Conservation (phyloP, 2,888 invertebrate genomes). For the Theretra japonica region DNA sequence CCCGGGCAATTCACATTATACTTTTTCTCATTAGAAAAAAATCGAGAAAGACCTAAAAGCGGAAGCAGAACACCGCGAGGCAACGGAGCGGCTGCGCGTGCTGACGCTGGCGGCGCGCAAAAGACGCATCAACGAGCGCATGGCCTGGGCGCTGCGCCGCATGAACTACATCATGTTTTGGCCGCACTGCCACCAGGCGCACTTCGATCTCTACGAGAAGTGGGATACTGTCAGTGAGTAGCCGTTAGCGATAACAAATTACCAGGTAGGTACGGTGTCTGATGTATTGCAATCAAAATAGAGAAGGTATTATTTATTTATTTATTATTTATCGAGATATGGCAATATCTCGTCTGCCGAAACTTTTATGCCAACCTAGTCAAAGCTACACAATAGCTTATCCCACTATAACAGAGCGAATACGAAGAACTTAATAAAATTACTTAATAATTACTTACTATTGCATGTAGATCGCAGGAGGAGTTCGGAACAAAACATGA, state of each 20-base stretch:
- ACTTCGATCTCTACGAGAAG: constrained; percentile 75
- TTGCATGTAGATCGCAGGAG: no score
- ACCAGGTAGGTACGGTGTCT: neutral
- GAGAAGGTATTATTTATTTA: no score
- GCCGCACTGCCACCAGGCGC: constrained; percentile 76
- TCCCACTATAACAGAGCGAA: no score
- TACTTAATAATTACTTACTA: no score
- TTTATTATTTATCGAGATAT: no score
- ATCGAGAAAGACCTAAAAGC: constrained; percentile 54
- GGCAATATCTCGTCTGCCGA: no score
- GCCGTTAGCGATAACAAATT: neutral
- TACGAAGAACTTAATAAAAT: neutral
- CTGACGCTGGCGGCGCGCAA: constrained; percentile 72
- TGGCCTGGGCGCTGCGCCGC: constrained; percentile 46
- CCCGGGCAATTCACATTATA: no score
- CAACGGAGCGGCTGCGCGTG: constrained; percentile 58
- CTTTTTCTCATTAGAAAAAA: constrained; percentile 53
- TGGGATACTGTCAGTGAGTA: constrained; percentile 72
- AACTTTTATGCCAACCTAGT: no score
- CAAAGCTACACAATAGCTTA: no score
- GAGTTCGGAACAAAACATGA: no score
- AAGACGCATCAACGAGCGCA: constrained; percentile 66
- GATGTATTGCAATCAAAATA: neutral
- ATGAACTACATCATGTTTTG: constrained; percentile 76
- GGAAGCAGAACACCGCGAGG: constrained; percentile 60